phyloP scores from a whole-genome alignment of 2,113 vertebrate species.

The Sorex araneus region DNA sequence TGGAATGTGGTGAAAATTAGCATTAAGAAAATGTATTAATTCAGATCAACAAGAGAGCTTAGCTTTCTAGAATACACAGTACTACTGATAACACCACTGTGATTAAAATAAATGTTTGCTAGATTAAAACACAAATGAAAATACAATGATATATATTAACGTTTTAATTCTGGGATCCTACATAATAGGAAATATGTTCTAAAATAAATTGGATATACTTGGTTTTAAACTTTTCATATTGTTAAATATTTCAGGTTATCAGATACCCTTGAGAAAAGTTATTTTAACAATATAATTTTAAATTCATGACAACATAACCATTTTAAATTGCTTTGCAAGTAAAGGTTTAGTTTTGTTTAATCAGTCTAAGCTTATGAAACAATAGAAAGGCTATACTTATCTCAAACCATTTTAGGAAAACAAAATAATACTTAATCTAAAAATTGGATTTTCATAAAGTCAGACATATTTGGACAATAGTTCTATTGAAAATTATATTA shows the following conservation, averaged over 20 bases:
- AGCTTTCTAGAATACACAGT: conserved; percentile 44
- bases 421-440: conserved; percentile 13
- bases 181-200: conserved; percentile 39
- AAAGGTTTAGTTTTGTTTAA: conserved; percentile 85
- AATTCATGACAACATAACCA: conserved; percentile 78
- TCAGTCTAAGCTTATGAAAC: conserved; percentile 82
- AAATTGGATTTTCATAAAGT: conserved; percentile 34
- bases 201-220: conserved; percentile 72
- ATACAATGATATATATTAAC: conserved; percentile 48
- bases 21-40: conserved; percentile 56
- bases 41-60: conserved; percentile 21
- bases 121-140: conserved; percentile 60
- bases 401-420: conserved; percentile 40
- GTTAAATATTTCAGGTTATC: conserved; percentile 68
- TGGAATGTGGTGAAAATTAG: conserved; percentile 51
- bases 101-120: conserved; percentile 56
- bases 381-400: conserved; percentile 70
- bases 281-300: conserved; percentile 82
- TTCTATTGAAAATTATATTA: not conserved
- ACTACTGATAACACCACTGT: not conserved
- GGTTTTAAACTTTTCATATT: conserved; percentile 54
- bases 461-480: not conserved
- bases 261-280: conserved; percentile 81
- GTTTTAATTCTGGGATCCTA: conserved; percentile 57
- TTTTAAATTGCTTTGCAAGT: conserved; percentile 83